phyloP scores from a whole-genome alignment of 2,797 vertebrate genomes.

The Rhinophrynus dorsalis region DNA sequence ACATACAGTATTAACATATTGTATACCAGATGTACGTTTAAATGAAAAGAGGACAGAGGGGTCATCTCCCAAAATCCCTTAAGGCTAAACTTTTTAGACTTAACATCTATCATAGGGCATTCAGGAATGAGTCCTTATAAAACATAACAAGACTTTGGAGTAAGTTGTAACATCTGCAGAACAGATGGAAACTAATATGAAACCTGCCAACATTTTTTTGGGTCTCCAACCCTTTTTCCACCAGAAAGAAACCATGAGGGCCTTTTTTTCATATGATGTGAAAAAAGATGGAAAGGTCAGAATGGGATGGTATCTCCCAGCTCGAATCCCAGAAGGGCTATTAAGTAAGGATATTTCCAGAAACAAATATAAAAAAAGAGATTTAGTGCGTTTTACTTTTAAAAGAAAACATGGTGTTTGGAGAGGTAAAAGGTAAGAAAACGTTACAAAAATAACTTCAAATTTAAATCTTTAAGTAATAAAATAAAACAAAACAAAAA shows the following conservation, averaged over 20 bases:
- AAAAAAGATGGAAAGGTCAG: constrained; percentile 50
- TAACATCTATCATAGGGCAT: constrained; percentile 70
- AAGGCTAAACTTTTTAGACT: constrained; percentile 35
- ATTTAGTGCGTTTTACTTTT: constrained; percentile 41
- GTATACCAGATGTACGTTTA: constrained; percentile 41
- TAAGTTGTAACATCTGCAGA: constrained; percentile 71
- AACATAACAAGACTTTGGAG: constrained; percentile 59
- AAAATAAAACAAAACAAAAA: too few relatives aligned
- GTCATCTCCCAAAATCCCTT: constrained; percentile 35
- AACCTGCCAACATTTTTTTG: constrained; percentile 64
- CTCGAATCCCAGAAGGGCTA: constrained; percentile 33
- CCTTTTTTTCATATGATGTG: constrained; percentile 53
- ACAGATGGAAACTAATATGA: constrained; percentile 67
- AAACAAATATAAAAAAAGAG: constrained; percentile 27
- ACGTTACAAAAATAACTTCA: neutral
- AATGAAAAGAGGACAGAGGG: constrained; percentile 23
- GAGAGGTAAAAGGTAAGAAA: constrained; percentile 43
- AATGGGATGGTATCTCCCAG: constrained; percentile 50
- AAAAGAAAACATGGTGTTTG: constrained; percentile 36
- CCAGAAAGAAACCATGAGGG: constrained; percentile 56
- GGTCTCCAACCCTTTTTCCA: constrained; percentile 66
- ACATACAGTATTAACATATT: constrained; percentile 30
- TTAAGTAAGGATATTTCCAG: constrained; percentile 40
- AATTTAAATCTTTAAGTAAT: too few relatives aligned
- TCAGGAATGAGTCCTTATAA: constrained; percentile 54